A percentile compares a stretch with the other conserved stretches of the same genome.
Conservation (phyloP, 2,797 vertebrate species). For the Glyptemys insculpta region DNA sequence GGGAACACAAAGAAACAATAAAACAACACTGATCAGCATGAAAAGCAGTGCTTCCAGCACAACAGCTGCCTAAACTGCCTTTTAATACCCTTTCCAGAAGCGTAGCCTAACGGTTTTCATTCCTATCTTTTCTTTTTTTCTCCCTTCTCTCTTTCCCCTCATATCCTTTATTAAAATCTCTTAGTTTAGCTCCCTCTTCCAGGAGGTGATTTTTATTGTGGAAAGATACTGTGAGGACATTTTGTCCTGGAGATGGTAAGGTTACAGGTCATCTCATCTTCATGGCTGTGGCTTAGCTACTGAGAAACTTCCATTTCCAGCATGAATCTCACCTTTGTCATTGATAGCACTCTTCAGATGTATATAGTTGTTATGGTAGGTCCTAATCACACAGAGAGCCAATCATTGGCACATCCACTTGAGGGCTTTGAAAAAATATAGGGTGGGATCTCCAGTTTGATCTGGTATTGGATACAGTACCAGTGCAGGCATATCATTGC, state of each 20-base stretch:
- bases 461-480: neutral
- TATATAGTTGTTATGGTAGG: neutral
- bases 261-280: neutral
- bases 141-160: neutral
- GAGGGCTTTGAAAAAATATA: constrained; percentile 24
- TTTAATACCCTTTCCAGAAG: neutral
- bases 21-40: neutral
- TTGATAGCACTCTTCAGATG: neutral
- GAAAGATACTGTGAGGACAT: neutral
- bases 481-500: neutral
- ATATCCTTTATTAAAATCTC: neutral
- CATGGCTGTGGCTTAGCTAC: neutral
- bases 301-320: neutral
- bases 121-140: neutral
- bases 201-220: neutral
- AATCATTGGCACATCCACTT: neutral
- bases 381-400: neutral
- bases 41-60: neutral
- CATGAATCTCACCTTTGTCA: neutral
- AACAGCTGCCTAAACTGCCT: neutral
- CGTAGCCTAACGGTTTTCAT: neutral
- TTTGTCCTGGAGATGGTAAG: neutral
- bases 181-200: neutral
- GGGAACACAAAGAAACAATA: neutral
- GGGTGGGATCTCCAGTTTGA: constrained; percentile 29